Evolutionary conservation across 2,888 invertebrate species (phyloP), one percentile per base, ranked within the genome.

Genomic region (Lacanobia oleracea): DNA sequence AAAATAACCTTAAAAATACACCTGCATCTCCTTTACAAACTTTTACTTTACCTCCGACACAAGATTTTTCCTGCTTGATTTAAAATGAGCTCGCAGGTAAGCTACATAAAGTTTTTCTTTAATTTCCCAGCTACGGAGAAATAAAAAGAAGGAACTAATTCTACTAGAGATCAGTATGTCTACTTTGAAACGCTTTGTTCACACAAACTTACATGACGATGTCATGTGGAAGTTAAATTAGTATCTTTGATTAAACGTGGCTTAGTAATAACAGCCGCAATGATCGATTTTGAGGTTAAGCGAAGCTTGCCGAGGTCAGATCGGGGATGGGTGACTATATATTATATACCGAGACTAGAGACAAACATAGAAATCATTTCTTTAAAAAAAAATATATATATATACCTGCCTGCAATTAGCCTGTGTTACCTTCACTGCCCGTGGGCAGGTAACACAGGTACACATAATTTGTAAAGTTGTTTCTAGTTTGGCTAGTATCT

Each of bases 81-180:
- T 62, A 70, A 77, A 78, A 69, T 40, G 23, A 53, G 12, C 61
- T 65, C 51, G n/a, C n/a, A 68, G 60, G 33, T 56, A 37, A 51
- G 51, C 53, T 60, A 14, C 9, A 23, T 40, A 45, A 67, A 70
- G 78, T 82, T 77, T 59, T 70, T 12, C 62, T 82, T 78, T 67
- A 78, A 82, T 64, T 67, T 54, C 2, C 51, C 10, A 14, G 79
- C 5, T 40, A 43, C 21, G 18, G 50, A 33, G 60, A 76, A 82
- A 59, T 21, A 54, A 66, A 74, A 72, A 60, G n/a, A 37, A 14
- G 7, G 3, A 69, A 63, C 23, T 40, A 66, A 66, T 45, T 7
- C 18, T 50, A 48, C 40, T 48, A 8, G 2, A 48, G 45, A 37
- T 64, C 10, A 21, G 40, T 48, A 59, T 33, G 10, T 48, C 16